Base-by-base conservation (phyloP, 2,888 invertebrate genomes). In the Coelopa pilipes region DNA sequence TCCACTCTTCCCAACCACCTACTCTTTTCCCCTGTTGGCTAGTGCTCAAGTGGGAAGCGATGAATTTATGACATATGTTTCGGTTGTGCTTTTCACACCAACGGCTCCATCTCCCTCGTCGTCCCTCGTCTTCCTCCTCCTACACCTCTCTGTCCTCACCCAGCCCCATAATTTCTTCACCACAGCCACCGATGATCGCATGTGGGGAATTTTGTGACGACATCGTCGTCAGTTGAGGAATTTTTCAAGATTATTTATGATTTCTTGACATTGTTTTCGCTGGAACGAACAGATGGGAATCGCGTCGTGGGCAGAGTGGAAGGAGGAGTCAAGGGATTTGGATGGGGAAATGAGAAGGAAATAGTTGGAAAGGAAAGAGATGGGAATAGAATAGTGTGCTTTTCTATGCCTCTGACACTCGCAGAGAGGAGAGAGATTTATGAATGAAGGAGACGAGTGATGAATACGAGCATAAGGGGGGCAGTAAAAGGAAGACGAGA, bases 1-100 rank as follows among this genome's bases (percentile, higher is more conserved):
- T 7, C 7, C 34, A 4, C 34, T 34, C 34, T 7, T 34, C 7
- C 7, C n/a, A n/a, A n/a, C n/a, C n/a, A n/a, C 34, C 34, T 34
- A 2, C 34, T 34, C 34, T 7, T 34, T 34, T 34, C 34, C 34
- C 34, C 34, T 34, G 7, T 2, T 7, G 34, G 34, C 2, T 53
- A 12, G 4, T 17, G 19, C 50, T 21, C 50, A 50, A 50, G 49
- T 21, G 2, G 50, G 66, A 66, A 10, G 66, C 17, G 66, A 66
- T 50, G 66, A 66, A 66, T 66, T 49, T 47, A 50, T 50, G 66
- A 49, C 66, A 66, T 49, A 24, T 66, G 50, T 65, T 47, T 45
- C n/a, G 47, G 50, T 34, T 15, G 53, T 53, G 13, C 67, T 67
- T 50, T 53, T 67, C 34, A 34, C 34, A 34, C 34, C 34, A 34